Base-by-base conservation (phyloP, 2,113 vertebrate species). In the Melanotaenia duboulayi region DNA sequence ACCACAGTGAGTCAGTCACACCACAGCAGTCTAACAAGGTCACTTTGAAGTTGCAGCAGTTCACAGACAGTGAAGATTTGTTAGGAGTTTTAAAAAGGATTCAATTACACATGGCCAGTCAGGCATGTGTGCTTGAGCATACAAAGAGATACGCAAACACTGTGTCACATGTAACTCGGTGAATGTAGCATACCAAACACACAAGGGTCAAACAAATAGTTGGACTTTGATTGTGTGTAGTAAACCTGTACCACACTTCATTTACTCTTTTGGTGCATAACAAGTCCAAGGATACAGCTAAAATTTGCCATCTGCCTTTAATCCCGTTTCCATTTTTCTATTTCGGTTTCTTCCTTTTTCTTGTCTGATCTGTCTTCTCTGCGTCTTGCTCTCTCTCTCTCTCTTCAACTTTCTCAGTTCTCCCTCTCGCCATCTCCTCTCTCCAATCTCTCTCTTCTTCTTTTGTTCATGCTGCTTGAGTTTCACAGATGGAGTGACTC, bases 401-500 rank as follows among this genome's bases (percentile, higher is more conserved):
- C 51, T 61, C 6, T n/a, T n/a, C n/a, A n/a, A n/a, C 60, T 40
- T 61, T 78, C 56, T 74, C 65, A 46, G 77, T 79, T 76, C 65
- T 11, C 64, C 25, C 40, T 56, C 48, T 28, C 17, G 37, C 46
- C 55, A 48, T 66, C 56, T 55, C 39, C 56, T 58, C 42, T 71
- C 60, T 52, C 35, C 67, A 60, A 35, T 67, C 71, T 72, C 58
- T 78, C 57, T 73, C 79, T 66, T 65, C 50, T 68, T 62, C 83
- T 71, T 83, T 88, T 87, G 78, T 90, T 90, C 85, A 82, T 71
- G 82, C 89, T 64, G 74, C 78, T 84, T 76, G 81, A 70, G 74
- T 90, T 87, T 81, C 87, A 88, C 92, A 93, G 91, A 92, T 90
- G 90, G 89, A 90, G 89, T 85, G 90, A 90, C 90, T 91, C 54